Base-by-base conservation (phyloP, 1,140 invertebrate genomes). In the Archegozetes longisetosus region DNA sequence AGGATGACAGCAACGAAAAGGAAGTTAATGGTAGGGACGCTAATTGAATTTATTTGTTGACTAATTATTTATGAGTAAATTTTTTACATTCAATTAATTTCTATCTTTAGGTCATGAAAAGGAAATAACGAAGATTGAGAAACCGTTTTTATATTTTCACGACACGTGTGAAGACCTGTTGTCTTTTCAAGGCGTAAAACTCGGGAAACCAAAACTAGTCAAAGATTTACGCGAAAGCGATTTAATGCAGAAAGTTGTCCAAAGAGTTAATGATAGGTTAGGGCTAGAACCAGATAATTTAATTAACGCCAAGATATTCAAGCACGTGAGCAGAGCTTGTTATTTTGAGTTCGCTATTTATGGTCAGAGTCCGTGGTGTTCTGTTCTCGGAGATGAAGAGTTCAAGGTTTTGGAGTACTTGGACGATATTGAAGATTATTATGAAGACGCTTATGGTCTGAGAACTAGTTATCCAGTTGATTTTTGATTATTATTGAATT, bases 401-500 rank as follows among this genome's bases (percentile, higher is more conserved):
- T 28, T 67, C 22, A 60, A 64, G 55, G 53, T 66, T 13, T 29
- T 67, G 13, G 66, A 67, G 50, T 66, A 56, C 29, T 27, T 40
- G 29, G 54, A 40, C 4, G 66, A 67, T 58, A 57, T 67, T 52
- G 62, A 64, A 53, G 65, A 67, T 46, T 67, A 66, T 53, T 63
- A 64, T 54, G 61, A 63, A 51, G 64, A 66, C 54, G 61, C 53
- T 14, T 66, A 66, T 64, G 65, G 65, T 13, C 23, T 54, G 17
- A 3, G 12, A 23, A 54, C 12, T 14, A 48, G 27, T 23, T 9
- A 24, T 57, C 6, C 47, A 3, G n/a, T 57, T 57, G 12, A n/a
- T 25, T 25, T 6, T 40, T 9, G 20, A 28, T 14, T 9, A 22
- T 28, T 20, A 53, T 51, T 57, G 14, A 53, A 28, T 6, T 6